Evolutionary conservation across 2,113 vertebrate genomes (phyloP).

Genomic region (Thamnophis sirtalis): DNA sequence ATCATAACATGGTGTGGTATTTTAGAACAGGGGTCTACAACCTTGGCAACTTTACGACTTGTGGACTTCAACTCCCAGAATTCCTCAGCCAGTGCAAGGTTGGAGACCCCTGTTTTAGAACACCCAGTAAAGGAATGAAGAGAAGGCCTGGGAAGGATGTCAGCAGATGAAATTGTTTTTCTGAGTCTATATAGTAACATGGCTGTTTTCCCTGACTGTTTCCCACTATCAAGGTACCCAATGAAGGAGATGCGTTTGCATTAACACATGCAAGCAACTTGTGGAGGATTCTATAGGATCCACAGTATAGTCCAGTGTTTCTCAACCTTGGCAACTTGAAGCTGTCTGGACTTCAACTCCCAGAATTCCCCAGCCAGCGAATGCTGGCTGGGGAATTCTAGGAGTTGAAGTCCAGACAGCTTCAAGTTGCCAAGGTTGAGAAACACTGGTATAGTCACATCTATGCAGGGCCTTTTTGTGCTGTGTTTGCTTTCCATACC

Average conservation of each 20-base stretch:
- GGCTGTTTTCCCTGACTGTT: not conserved
- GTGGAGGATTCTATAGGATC: not conserved
- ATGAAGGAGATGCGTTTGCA: not conserved
- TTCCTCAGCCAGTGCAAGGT: too few species aligned
- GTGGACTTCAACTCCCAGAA: too few species aligned
- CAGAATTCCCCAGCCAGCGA: too few species aligned
- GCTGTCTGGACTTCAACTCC: too few species aligned
- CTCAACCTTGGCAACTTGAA: too few species aligned
- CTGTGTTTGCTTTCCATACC: not conserved
- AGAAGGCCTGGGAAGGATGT: not conserved
- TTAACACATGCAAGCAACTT: not conserved
- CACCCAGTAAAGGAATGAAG: not conserved
- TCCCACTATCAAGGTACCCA: not conserved
- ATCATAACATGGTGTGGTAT: not conserved
- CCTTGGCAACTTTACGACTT: too few species aligned
- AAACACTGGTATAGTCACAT: not conserved
- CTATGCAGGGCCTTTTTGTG: not conserved
- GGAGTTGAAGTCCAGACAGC: too few species aligned
- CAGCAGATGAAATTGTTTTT: not conserved
- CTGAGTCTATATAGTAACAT: not conserved
- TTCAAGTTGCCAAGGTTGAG: too few species aligned
- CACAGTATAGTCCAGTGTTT: not conserved
- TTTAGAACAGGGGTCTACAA: not conserved
- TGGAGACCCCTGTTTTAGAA: too few species aligned
- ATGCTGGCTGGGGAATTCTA: too few species aligned